Evolutionary conservation across 2,888 invertebrate species (phyloP).

Genomic region (Nemotelus pantherinus): DNA sequence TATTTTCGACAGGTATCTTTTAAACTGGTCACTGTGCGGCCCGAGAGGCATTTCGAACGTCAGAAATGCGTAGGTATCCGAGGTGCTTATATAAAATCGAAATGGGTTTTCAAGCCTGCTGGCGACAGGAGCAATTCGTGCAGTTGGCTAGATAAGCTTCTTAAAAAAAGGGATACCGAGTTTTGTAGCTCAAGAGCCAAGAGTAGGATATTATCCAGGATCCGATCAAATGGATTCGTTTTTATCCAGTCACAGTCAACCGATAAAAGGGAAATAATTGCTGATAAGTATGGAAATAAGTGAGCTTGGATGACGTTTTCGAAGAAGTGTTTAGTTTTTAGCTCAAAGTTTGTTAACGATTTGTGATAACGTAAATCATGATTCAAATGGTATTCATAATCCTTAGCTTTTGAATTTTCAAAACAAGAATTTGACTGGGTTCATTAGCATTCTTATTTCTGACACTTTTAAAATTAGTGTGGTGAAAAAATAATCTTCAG

Average conservation of each 20-base stretch:
- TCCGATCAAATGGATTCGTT: background rate
- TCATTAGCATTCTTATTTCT: no score
- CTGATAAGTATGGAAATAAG: background rate
- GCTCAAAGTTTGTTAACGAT: no score
- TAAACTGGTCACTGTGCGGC: background rate
- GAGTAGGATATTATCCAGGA: background rate
- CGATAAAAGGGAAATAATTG: background rate
- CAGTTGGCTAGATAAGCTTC: conserved; percentile 16
- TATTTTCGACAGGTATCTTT: background rate
- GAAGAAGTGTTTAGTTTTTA: no score
- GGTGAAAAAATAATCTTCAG: no score
- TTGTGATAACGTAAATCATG: no score
- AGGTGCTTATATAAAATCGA: background rate
- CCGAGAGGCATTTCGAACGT: background rate
- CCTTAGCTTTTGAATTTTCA: no score
- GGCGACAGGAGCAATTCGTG: background rate
- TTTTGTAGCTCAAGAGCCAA: background rate
- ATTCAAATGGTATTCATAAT: no score
- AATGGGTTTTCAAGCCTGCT: background rate
- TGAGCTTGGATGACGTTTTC: no score
- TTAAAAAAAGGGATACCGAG: background rate
- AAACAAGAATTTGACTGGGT: no score
- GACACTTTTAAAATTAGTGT: no score
- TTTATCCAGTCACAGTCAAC: background rate
- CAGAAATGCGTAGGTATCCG: no score